phyloP scores from a whole-genome alignment of 2,797 vertebrate species.

The Rhyacichthys aspro region DNA sequence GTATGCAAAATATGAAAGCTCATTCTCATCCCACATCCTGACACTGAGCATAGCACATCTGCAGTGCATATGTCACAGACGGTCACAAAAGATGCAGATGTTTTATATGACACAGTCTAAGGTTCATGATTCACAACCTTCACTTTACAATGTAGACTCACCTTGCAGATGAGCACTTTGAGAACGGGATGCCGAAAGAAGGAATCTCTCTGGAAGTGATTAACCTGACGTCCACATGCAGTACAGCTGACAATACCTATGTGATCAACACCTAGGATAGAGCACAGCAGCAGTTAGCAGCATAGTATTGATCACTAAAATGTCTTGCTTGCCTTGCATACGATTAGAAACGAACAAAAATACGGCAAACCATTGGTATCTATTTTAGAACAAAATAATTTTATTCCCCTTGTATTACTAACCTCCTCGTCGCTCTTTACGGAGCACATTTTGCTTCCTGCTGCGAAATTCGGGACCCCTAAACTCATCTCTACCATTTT shows the following conservation, averaged over 20 bases:
- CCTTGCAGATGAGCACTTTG: constrained; percentile 98
- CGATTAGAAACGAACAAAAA: no score
- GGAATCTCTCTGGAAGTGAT: constrained; percentile 96
- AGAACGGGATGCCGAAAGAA: constrained; percentile 94
- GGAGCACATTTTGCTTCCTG: constrained; percentile 81
- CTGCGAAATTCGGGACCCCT: constrained; percentile 97
- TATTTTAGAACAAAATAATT: no score
- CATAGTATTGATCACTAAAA: not conserved
- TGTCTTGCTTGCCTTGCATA: no score
- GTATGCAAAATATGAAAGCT: no score
- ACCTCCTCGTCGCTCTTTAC: constrained; percentile 93
- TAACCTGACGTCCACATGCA: constrained; percentile 96
- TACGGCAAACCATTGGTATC: no score
- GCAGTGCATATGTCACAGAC: no score
- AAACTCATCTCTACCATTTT: constrained; percentile 96
- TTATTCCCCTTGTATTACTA: constrained; percentile 35
- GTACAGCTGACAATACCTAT: constrained; percentile 95
- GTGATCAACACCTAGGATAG: constrained; percentile 82
- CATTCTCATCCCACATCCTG: no score
- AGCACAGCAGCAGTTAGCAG: constrained; percentile 31
- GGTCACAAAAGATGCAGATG: no score
- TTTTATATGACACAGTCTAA: no score
- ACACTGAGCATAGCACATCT: no score
- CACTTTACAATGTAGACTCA: constrained; percentile 58
- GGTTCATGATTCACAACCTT: no score